Conservation (phyloP, 1,140 invertebrate genomes). For the Antheraea pernyi region DNA sequence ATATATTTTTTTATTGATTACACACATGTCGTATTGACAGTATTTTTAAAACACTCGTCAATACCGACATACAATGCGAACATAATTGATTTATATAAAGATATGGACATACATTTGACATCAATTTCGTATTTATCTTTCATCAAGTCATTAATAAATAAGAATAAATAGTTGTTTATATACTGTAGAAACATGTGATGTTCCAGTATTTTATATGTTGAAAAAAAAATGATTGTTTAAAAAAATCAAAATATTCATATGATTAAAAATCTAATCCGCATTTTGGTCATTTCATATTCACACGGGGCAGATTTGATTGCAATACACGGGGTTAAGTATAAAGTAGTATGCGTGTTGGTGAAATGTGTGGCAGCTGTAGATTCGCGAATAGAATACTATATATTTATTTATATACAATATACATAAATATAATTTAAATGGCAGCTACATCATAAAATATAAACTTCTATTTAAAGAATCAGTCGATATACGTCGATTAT, state of each 20-base stretch:
- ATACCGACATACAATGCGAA: background rate
- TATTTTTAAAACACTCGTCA: background rate
- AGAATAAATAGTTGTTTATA: background rate
- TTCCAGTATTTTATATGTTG: too few relatives aligned
- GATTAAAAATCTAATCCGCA: too few relatives aligned
- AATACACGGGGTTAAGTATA: background rate
- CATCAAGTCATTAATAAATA: background rate
- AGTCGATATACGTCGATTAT: slow-evolving; percentile 10
- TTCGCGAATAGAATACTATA: slow-evolving; percentile 7
- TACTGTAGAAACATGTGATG: background rate
- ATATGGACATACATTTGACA: slow-evolving; percentile 2
- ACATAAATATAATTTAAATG: slow-evolving; percentile 37
- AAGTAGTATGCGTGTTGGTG: slow-evolving; percentile 33
- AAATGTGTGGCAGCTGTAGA: slow-evolving; percentile 57
- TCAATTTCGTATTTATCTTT: background rate
- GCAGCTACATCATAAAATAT: slow-evolving; percentile 55
- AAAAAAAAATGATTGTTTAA: too few relatives aligned
- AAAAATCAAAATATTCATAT: too few relatives aligned
- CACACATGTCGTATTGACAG: too few relatives aligned
- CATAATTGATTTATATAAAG: background rate
- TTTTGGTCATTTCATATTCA: background rate
- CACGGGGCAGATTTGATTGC: slow-evolving; percentile 46
- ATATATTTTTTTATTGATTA: background rate
- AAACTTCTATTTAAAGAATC: slow-evolving; percentile 8
- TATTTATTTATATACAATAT: background rate